phyloP scores from a whole-genome alignment of 1,140 invertebrate genomes.

The Acromyrmex heyeri region DNA sequence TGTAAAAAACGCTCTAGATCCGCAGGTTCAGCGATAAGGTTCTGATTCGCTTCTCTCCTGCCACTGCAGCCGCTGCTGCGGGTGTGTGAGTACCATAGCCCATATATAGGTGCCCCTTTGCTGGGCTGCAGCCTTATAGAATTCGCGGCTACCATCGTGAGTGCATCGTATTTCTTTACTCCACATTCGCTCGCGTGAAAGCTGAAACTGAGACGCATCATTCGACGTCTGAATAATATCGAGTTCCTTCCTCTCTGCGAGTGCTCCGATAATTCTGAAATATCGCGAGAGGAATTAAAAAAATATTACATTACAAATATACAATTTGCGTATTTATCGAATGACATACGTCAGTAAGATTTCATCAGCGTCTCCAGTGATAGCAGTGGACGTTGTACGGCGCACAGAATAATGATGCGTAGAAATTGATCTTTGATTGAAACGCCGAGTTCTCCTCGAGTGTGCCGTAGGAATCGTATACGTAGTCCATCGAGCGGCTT shows the following conservation, averaged over 20 bases:
- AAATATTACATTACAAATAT: neutral
- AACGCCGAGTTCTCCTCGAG: neutral
- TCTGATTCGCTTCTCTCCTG: slow-evolving; percentile 18
- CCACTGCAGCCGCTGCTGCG: neutral
- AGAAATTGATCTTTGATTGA: neutral
- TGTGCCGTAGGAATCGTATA: neutral
- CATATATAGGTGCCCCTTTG: slow-evolving; percentile 75
- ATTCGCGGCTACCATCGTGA: slow-evolving; percentile 70
- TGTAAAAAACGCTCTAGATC: neutral
- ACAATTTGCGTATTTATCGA: neutral
- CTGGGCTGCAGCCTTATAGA: slow-evolving; percentile 71
- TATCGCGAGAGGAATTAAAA: neutral
- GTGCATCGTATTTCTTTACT: slow-evolving; percentile 36
- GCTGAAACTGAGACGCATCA: neutral
- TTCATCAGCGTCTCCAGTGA: slow-evolving; percentile 18
- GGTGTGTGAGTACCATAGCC: slow-evolving; percentile 5
- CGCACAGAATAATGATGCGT: neutral
- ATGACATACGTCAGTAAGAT: slow-evolving; percentile 23
- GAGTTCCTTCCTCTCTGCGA: neutral
- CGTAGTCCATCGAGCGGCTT: slow-evolving; percentile 5
- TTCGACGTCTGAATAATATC: neutral
- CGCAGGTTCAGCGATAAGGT: neutral
- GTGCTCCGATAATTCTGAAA: slow-evolving; percentile 5
- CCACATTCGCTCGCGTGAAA: slow-evolving; percentile 22
- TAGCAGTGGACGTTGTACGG: neutral